Evolutionary conservation across 2,113 vertebrate genomes (phyloP).

Genomic region (Pseudonaja textilis): DNA sequence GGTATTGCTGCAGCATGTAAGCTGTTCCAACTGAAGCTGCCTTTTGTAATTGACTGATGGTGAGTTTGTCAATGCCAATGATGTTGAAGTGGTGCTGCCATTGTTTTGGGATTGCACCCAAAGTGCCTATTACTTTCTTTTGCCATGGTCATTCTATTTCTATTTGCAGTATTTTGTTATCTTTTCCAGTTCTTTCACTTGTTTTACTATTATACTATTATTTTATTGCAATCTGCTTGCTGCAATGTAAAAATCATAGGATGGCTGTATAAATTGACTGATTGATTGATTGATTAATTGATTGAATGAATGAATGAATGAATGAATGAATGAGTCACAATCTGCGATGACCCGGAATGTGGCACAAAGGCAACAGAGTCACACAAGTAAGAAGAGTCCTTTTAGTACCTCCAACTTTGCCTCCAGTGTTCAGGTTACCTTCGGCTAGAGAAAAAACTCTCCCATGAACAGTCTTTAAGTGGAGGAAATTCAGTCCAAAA

Average conservation of each 20-base stretch:
- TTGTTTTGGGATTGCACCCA: not conserved
- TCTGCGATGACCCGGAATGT: too few species aligned
- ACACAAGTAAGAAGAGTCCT: too few species aligned
- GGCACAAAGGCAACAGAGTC: too few species aligned
- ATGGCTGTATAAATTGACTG: not conserved
- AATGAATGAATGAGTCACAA: too few species aligned
- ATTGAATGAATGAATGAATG: not conserved
- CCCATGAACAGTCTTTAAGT: too few species aligned
- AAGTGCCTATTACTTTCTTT: not conserved
- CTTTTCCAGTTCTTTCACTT: not conserved
- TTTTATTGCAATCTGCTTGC: not conserved
- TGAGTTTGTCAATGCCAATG: not conserved
- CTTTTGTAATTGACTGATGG: not conserved
- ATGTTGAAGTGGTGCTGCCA: not conserved
- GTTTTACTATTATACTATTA: not conserved
- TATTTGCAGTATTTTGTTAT: not conserved
- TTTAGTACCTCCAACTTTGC: too few species aligned
- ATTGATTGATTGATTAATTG: not conserved
- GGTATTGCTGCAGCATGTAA: not conserved
- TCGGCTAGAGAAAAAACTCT: too few species aligned
- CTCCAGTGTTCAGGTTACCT: too few species aligned
- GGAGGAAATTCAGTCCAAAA: too few species aligned
- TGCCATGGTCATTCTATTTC: not conserved
- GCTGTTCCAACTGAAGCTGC: not conserved
- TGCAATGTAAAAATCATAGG: not conserved